Evolutionary conservation across 23 tunicate genomes (phyloP).

Genomic region (Halocynthia roretzi): DNA sequence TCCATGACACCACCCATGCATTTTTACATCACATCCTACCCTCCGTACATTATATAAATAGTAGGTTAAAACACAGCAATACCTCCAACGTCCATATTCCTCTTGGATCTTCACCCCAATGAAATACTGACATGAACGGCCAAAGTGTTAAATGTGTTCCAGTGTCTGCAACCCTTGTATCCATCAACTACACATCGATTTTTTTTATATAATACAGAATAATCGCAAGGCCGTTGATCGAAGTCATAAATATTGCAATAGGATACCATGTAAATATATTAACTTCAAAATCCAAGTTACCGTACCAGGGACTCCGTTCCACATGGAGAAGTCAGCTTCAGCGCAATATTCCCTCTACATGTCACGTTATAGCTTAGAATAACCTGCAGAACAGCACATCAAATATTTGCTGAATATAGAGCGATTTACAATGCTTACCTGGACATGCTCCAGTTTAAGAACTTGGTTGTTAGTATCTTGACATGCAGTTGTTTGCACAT

Average conservation of each 20-base stretch:
- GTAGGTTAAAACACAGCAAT: too few relatives aligned
- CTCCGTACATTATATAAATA: too few relatives aligned
- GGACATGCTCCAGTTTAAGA: slow-evolving; percentile 21
- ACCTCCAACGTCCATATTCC: slow-evolving; percentile 28
- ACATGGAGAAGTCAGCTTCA: slow-evolving; percentile 16
- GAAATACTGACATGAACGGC: slow-evolving; percentile 26
- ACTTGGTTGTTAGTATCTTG: slow-evolving; percentile 11
- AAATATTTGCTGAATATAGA: too few relatives aligned
- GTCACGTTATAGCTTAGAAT: slow-evolving; percentile 15
- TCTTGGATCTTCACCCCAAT: slow-evolving; percentile 30
- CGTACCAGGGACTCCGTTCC: slow-evolving; percentile 18
- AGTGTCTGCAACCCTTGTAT: slow-evolving; percentile 12
- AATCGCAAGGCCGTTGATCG: too few relatives aligned
- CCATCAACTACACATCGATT: not conserved
- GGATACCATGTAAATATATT: too few relatives aligned
- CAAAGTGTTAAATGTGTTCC: not conserved
- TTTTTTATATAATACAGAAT: too few relatives aligned
- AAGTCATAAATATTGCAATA: too few relatives aligned
- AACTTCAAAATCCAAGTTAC: not conserved
- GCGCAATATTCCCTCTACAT: slow-evolving; percentile 19
- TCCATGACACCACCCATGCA: too few relatives aligned
- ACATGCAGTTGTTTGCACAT: not conserved
- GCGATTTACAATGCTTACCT: not conserved
- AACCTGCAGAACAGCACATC: slow-evolving; percentile 9
- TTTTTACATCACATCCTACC: too few relatives aligned